Conservation (phyloP, 1,140 invertebrate genomes). For the Agrilus planipennis region DNA sequence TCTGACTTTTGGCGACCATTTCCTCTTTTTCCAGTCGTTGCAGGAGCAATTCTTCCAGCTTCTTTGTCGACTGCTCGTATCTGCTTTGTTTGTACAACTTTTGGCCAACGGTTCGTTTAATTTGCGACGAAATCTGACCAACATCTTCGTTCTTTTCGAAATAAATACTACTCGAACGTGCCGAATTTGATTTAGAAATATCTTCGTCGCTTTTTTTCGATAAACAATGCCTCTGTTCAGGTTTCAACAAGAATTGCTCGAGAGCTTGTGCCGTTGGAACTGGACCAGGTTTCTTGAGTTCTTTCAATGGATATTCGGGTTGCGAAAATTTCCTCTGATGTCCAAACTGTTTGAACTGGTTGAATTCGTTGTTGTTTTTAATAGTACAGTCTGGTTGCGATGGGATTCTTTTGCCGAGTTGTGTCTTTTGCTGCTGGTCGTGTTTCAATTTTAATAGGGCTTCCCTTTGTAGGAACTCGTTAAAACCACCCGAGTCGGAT, state of each 20-base stretch:
- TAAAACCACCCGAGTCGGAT: conserved; percentile 33
- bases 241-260: conserved; percentile 27
- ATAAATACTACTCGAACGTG: conserved; percentile 12
- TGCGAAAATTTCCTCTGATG: conserved; percentile 27
- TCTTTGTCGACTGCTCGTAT: conserved; percentile 32
- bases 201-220: conserved; percentile 12
- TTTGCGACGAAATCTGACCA: conserved; percentile 7
- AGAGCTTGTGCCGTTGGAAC: conserved; percentile 27
- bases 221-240: conserved; percentile 22
- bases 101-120: conserved; percentile 15
- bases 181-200: conserved; percentile 17
- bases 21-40: conserved; percentile 30
- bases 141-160: conserved; percentile 21
- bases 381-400: conserved; percentile 27
- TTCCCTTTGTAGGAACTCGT: conserved; percentile 30
- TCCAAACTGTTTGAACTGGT: no score
- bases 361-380: conserved; percentile 14
- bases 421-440: conserved; percentile 9
- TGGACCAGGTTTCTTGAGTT: conserved; percentile 16
- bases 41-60: conserved; percentile 31
- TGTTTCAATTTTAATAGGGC: conserved; percentile 11
- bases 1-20: conserved; percentile 16
- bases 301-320: conserved; percentile 17
- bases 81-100: conserved; percentile 24
- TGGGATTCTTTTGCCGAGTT: conserved; percentile 26